Base-by-base conservation (phyloP, 2,888 invertebrate species). In the Eupeodes luniger region DNA sequence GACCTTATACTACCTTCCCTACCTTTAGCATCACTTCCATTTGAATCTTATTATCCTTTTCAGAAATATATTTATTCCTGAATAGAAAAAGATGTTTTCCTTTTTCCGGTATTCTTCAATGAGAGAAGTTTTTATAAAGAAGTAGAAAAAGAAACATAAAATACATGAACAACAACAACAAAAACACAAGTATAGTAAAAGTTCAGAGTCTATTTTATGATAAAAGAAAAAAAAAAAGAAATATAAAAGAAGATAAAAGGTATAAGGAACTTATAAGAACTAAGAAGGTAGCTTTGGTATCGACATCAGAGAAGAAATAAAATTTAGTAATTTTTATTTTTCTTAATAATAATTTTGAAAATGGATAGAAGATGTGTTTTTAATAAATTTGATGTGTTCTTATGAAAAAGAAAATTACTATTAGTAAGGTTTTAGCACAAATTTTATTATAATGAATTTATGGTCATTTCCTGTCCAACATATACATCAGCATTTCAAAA, bases 11-110 rank as follows among this genome's bases (percentile, higher is more conserved):
- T 47, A 19, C 34, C 14, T 36, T 14, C 27, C 14, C 27, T 19
- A n/a, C 12, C 51, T 64, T 64, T 27, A n/a, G 12, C 40, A 62
- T 64, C 64, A 44, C n/a, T 64, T 64, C 64, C 66, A 27, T 51
- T 64, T 76, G 74, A 74, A 81, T 81, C 49, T 74, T 57, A 80
- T 80, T 49, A 80, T 74, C 64, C 72, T 74, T 72, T 36, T 36
- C 36, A 66, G 16, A 19, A 40, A 55, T 66, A 55, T 66, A 49
- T 55, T 62, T 64, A 44, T 64, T 64, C 44, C 34, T 80, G 55
- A 64, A 74, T 80, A 57, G 64, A 79, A 70, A 47, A 61, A 27
- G 36, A 51, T 62, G 59, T 72, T 57, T 72, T 34, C 27, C 40
- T 44, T 72, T 74, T 75, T 36, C 51, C 36, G 51, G 59, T 34